phyloP scores from a whole-genome alignment of 2,113 vertebrate species.

The Neodontobutis hainanensis region DNA sequence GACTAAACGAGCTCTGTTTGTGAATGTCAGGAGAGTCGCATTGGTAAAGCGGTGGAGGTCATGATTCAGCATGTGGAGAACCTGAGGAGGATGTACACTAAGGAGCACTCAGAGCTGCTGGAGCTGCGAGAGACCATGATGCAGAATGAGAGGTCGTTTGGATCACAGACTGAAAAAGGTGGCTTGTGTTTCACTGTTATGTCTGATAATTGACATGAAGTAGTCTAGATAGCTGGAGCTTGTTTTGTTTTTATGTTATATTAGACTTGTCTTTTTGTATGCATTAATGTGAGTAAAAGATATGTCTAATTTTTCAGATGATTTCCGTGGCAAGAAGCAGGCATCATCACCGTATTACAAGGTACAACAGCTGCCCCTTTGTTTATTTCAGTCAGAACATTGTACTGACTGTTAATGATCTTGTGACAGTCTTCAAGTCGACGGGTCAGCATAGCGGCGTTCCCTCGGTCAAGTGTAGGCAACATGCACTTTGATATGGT shows the following conservation, averaged over 20 bases:
- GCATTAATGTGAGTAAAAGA: background rate
- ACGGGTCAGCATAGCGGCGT: constrained; percentile 86
- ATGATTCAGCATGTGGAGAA: constrained; percentile 99
- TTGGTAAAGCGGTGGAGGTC: constrained; percentile 93
- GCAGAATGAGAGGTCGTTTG: constrained; percentile 87
- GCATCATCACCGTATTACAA: constrained; percentile 74
- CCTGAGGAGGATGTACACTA: constrained; percentile 91
- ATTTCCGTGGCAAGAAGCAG: constrained; percentile 85
- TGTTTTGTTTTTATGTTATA: background rate
- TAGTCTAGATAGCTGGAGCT: no score
- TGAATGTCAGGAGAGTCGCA: constrained; percentile 86
- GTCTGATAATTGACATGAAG: no score
- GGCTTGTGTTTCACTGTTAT: background rate
- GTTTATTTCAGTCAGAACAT: background rate
- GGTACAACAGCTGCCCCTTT: constrained; percentile 42
- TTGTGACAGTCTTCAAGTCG: constrained; percentile 76
- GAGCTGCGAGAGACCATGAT: constrained; percentile 87
- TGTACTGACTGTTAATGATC: background rate
- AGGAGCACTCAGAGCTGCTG: constrained; percentile 90
- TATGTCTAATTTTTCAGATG: constrained; percentile 75
- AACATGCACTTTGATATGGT: constrained; percentile 73
- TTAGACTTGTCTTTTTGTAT: background rate
- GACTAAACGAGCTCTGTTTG: background rate
- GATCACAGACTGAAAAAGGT: constrained; percentile 76
- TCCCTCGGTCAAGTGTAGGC: constrained; percentile 81